Evolutionary conservation across 2,797 vertebrate species (phyloP).

Genomic region (Mycteria americana): DNA sequence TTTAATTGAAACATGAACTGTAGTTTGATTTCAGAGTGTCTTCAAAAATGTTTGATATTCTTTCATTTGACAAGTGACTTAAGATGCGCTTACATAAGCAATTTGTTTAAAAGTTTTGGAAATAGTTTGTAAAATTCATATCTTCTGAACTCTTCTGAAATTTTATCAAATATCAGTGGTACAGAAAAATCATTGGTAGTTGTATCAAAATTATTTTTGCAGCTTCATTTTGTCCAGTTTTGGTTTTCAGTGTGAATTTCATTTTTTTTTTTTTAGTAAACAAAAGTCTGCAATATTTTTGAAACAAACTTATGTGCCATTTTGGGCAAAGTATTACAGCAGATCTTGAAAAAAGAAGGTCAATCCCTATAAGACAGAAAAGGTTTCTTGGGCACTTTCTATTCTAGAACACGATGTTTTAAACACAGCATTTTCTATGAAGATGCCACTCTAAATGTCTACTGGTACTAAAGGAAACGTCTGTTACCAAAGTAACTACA

Average conservation of each 20-base stretch:
- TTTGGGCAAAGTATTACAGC: neutral
- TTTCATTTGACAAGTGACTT: neutral
- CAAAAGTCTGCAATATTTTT: neutral
- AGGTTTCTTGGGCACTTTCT: neutral
- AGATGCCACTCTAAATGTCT: neutral
- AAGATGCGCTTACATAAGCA: neutral
- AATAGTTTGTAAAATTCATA: neutral
- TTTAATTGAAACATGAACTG: neutral
- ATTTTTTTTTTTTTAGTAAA: neutral
- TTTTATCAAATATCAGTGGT: neutral
- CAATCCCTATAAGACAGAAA: neutral
- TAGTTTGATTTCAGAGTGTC: neutral
- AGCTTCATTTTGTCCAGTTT: neutral
- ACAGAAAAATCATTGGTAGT: neutral
- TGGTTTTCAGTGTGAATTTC: neutral
- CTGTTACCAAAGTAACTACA: neutral
- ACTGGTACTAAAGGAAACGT: neutral
- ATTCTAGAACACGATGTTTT: neutral
- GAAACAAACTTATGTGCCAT: neutral
- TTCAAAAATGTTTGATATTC: neutral
- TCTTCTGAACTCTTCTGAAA: neutral
- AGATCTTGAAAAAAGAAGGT: neutral
- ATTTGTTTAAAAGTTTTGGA: neutral
- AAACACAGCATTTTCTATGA: neutral
- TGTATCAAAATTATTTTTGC: neutral